Conservation (phyloP, 2,113 vertebrate genomes). For the Bubo blakistoni region DNA sequence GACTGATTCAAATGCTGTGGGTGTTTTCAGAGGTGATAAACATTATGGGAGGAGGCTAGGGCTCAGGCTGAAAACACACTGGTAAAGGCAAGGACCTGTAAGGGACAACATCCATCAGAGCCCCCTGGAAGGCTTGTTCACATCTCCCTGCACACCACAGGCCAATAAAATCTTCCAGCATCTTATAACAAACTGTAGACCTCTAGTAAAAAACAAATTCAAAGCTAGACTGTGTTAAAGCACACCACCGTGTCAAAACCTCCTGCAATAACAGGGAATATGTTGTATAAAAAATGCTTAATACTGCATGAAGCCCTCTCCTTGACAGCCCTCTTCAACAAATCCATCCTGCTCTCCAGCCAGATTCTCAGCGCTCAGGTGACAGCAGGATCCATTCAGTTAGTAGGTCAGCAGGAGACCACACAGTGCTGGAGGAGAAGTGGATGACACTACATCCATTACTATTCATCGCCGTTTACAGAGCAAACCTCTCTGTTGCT, state of each 20-base stretch:
- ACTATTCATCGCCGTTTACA: neutral
- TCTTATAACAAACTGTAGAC: neutral
- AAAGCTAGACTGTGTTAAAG: neutral
- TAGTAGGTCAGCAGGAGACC: neutral
- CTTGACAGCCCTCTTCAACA: neutral
- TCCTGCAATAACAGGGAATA: neutral
- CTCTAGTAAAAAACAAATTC: neutral
- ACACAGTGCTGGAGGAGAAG: neutral
- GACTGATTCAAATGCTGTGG: slow-evolving; percentile 28
- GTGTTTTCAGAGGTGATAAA: slow-evolving; percentile 45
- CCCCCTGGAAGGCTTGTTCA: neutral
- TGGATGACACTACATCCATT: neutral
- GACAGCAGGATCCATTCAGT: neutral
- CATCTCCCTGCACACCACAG: neutral
- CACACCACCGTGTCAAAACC: neutral
- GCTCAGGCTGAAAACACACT: neutral
- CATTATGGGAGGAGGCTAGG: neutral
- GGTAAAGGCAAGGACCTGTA: neutral
- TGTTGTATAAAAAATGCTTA: neutral
- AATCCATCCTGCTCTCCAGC: neutral
- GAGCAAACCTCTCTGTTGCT: neutral
- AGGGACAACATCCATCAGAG: neutral
- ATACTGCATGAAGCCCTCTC: neutral
- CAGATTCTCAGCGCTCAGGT: rapidly evolving
- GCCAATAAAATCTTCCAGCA: neutral